Evolutionary conservation across 2,797 vertebrate species (phyloP).

Genomic region (Mus caroli): DNA sequence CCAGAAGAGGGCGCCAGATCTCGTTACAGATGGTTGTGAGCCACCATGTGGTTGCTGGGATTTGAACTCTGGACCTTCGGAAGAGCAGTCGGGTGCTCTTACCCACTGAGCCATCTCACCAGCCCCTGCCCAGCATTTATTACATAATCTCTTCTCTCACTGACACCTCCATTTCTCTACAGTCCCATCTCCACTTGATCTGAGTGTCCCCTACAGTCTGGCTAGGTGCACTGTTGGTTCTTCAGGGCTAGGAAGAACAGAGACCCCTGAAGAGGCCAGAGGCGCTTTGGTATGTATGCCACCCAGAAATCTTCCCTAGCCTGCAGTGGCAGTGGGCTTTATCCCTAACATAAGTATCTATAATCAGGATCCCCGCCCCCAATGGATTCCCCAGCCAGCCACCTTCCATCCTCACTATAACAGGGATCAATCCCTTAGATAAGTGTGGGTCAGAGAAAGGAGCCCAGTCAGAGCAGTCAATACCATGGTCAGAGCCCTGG

Average conservation of each 20-base stretch:
- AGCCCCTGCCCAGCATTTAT: neutral
- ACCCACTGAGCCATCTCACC: too few relatives aligned
- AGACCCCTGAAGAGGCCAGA: neutral
- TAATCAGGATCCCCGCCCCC: neutral
- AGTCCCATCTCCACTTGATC: neutral
- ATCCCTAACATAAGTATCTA: neutral
- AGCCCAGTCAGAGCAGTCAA: neutral
- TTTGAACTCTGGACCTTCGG: too few relatives aligned
- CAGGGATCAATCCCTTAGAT: neutral
- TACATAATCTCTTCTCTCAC: neutral
- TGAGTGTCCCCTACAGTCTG: neutral
- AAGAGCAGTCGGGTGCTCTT: too few relatives aligned
- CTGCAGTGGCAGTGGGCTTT: too few relatives aligned
- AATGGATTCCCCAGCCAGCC: neutral
- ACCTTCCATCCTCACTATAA: neutral
- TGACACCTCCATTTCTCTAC: neutral
- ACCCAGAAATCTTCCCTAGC: neutral
- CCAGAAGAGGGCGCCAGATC: too few relatives aligned
- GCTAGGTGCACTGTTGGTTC: neutral
- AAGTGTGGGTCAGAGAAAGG: neutral
- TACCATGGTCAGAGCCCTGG: rapidly evolving
- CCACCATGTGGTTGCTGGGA: too few relatives aligned
- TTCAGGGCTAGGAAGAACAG: too few relatives aligned
- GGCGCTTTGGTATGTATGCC: neutral
- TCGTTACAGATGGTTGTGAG: too few relatives aligned